phyloP scores from a whole-genome alignment of 2,113 vertebrate species.

The Scartelaos histophorus region DNA sequence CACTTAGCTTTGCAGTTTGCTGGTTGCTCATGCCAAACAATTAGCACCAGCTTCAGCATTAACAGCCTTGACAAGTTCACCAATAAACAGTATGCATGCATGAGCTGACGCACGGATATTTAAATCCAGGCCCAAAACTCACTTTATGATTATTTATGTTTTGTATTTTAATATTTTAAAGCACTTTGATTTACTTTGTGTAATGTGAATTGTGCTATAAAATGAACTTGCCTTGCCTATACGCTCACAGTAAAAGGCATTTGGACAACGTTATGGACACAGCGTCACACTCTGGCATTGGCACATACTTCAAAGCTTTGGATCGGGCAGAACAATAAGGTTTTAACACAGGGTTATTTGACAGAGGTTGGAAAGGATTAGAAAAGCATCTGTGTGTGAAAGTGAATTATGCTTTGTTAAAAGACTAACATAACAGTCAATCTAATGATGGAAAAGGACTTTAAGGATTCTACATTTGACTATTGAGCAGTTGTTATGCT shows the following conservation, averaged over 20 bases:
- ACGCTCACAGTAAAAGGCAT: background rate
- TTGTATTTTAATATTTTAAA: no score
- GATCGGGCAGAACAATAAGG: background rate
- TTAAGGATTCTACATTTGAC: no score
- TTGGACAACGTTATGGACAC: background rate
- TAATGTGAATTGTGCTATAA: no score
- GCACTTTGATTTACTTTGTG: no score
- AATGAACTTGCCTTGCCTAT: background rate
- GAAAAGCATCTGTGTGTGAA: background rate
- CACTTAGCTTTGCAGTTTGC: constrained; percentile 53
- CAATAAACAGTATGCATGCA: constrained; percentile 31
- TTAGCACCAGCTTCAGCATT: constrained; percentile 25
- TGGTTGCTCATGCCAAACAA: constrained; percentile 47
- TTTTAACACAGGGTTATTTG: background rate
- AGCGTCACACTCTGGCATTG: background rate
- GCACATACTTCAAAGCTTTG: background rate
- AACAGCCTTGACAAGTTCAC: background rate
- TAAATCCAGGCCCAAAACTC: no score
- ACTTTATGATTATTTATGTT: no score
- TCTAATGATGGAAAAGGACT: no score
- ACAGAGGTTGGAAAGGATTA: background rate
- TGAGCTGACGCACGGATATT: constrained; percentile 5
- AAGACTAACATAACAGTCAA: no score
- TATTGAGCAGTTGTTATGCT: no score
- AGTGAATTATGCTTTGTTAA: background rate